A percentile compares a stretch with the other conserved stretches of the same genome.
Conservation (phyloP, 2,797 vertebrate genomes). For the Ptychadena robeensis region DNA sequence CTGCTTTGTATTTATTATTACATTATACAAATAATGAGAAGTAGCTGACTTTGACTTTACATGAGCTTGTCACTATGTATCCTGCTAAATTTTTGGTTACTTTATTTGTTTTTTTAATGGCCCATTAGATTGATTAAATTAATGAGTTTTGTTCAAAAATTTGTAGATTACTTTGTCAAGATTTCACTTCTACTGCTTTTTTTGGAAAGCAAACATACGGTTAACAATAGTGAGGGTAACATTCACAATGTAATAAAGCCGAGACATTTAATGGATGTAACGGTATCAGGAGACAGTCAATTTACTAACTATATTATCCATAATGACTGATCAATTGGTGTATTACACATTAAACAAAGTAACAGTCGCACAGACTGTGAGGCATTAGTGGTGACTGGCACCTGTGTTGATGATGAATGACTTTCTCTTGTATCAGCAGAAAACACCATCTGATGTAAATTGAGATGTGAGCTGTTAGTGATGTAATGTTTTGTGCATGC, state of each 20-base stretch:
- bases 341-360: background rate
- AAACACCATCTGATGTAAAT: background rate
- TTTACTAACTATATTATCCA: background rate
- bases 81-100: too few species aligned
- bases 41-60: too few species aligned
- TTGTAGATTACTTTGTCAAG: too few species aligned
- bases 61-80: too few species aligned
- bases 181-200: too few species aligned
- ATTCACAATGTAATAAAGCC: background rate
- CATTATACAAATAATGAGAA: too few species aligned
- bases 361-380: background rate
- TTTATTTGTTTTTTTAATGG: too few species aligned
- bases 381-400: background rate
- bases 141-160: too few species aligned
- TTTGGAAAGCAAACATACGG: background rate
- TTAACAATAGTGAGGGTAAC: background rate
- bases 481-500: background rate
- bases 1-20: too few species aligned
- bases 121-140: too few species aligned
- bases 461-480: background rate
- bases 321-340: constrained; percentile 57
- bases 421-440: background rate
- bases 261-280: background rate
- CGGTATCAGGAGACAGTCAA: background rate
- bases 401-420: background rate